phyloP scores from a whole-genome alignment of 2,888 invertebrate species.

The Baccha elongata region DNA sequence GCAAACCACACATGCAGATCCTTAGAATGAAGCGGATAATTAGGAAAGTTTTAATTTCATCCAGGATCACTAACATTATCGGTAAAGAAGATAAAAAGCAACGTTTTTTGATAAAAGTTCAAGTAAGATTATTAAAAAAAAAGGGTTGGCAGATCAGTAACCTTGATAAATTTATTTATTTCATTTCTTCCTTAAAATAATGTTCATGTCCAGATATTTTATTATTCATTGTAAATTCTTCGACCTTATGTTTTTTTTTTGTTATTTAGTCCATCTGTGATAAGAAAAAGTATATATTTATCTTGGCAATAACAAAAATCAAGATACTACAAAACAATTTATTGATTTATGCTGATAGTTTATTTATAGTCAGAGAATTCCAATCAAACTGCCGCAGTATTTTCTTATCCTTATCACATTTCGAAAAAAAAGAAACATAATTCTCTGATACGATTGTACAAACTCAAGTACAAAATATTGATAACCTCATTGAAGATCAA shows the following conservation, averaged over 20 bases:
- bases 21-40: too few species aligned
- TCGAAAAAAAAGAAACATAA: conserved; percentile 9
- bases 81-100: too few species aligned
- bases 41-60: too few species aligned
- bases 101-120: too few species aligned
- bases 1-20: too few species aligned
- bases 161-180: too few species aligned
- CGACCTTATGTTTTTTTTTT: background rate
- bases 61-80: too few species aligned
- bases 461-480: conserved; percentile 45
- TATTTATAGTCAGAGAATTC: background rate
- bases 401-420: conserved; percentile 52
- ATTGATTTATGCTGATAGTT: background rate
- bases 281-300: background rate
- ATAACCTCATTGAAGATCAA: conserved; percentile 58
- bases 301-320: conserved; percentile 20
- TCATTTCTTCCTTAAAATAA: background rate
- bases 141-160: too few species aligned
- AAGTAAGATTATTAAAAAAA: too few species aligned
- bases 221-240: too few species aligned
- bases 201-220: too few species aligned
- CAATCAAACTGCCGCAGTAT: conserved; percentile 17
- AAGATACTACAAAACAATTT: background rate
- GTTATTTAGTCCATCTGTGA: background rate
- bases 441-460: background rate